phyloP scores from a whole-genome alignment of 2,113 vertebrate genomes.

The Ceratotherium simum region DNA sequence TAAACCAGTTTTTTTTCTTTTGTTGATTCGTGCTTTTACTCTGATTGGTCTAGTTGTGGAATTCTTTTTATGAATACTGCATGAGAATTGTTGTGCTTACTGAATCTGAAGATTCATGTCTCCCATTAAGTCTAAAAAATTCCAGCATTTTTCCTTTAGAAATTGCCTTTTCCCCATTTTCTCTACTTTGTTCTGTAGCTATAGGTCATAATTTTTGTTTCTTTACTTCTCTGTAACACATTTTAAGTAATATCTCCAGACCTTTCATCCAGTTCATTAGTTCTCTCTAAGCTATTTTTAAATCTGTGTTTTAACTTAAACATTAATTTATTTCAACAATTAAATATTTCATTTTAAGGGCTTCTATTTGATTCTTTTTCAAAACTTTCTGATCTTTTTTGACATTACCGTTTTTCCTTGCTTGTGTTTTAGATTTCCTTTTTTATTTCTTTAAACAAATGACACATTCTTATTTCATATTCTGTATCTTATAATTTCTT shows the following conservation, averaged over 20 bases:
- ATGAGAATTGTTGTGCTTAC: neutral
- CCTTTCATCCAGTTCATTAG: neutral
- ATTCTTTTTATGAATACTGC: neutral
- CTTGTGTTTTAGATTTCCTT: neutral
- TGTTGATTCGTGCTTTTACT: neutral
- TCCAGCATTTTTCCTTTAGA: neutral
- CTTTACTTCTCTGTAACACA: neutral
- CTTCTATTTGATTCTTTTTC: neutral
- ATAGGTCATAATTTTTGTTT: neutral
- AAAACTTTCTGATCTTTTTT: neutral
- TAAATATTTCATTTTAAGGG: neutral
- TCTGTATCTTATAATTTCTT: neutral
- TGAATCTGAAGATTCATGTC: neutral
- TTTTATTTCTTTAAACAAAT: conserved; percentile 4
- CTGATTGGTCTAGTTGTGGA: neutral
- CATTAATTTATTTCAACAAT: neutral
- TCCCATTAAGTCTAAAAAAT: neutral
- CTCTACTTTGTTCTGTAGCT: neutral
- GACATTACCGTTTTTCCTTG: neutral
- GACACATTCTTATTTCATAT: neutral
- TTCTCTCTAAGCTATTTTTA: neutral
- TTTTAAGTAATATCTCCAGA: neutral
- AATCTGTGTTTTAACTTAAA: neutral
- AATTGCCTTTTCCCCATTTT: neutral
- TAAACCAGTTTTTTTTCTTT: neutral